phyloP scores from a whole-genome alignment of 1,140 invertebrate genomes.

The Listronotus oregonensis region DNA sequence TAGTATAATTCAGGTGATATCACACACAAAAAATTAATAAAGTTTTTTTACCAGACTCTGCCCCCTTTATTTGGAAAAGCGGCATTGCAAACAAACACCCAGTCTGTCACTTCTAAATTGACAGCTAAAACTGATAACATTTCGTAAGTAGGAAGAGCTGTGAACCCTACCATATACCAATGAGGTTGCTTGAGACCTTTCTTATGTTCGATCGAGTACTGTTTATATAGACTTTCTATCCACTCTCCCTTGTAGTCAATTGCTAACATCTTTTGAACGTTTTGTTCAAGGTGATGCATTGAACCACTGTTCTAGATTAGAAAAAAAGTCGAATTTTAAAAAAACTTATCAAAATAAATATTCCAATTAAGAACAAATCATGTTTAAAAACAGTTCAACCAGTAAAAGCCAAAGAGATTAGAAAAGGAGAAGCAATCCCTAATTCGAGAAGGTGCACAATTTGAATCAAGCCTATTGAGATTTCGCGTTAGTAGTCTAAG shows the following conservation, averaged over 20 bases:
- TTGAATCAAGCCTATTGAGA: too few species aligned
- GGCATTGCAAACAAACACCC: slow-evolving; percentile 74
- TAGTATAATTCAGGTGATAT: too few species aligned
- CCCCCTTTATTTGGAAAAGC: slow-evolving; percentile 58
- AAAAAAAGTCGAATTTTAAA: neutral
- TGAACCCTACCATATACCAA: slow-evolving; percentile 68
- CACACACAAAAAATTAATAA: too few species aligned
- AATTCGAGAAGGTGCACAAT: too few species aligned
- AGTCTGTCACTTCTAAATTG: slow-evolving; percentile 69
- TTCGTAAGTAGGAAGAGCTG: slow-evolving; percentile 60
- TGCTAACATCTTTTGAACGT: slow-evolving; percentile 14
- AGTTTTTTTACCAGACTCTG: slow-evolving; percentile 65
- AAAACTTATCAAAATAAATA: too few species aligned
- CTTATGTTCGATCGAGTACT: slow-evolving; percentile 56
- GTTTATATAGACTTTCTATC: slow-evolving; percentile 57
- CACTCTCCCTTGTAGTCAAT: slow-evolving; percentile 54
- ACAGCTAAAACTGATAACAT: slow-evolving; percentile 63
- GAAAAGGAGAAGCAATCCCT: too few species aligned
- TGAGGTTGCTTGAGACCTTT: slow-evolving; percentile 44
- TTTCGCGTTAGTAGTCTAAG: too few species aligned
- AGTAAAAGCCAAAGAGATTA: too few species aligned
- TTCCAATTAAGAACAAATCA: too few species aligned
- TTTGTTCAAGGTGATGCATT: slow-evolving; percentile 30
- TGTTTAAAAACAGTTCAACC: too few species aligned
- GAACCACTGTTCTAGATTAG: slow-evolving; percentile 49